Evolutionary conservation across 2,888 invertebrate species (phyloP), one percentile per base, ranked within the genome.

Genomic region (Diachrysia chrysitis): DNA sequence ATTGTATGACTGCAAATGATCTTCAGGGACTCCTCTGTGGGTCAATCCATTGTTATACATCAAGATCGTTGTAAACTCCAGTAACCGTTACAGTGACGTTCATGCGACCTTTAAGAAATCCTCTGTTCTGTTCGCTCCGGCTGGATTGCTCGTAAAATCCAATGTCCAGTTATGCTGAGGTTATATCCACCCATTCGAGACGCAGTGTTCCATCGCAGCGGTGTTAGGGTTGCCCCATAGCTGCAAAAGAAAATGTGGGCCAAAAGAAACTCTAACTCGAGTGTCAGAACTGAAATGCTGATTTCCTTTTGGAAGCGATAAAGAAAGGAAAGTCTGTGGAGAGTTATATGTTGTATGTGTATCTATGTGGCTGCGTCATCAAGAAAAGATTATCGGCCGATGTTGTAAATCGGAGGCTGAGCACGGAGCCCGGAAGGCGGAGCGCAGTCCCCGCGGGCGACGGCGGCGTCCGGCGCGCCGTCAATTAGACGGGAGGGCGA

Each of bases 301-400:
- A 79, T 78, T 81, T 69, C 69, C 67, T 79, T 57, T 17, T 70
- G 69, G 65, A 71, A 78, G 68, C 37, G 76, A 71, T 81, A 79
- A 79, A 77, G 72, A 71, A 72, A 73, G 68, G 60, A 66, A 63
- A 63, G 53, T 69, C 55, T 68, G 51, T 48, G 29, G 64, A 66
- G 60, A 57, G 55, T 68, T 12, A 19, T 48, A 48, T 42, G 42
- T 42, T 57, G 56, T 69, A 51, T 59, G 66, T 73, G 53, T 81
- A 71, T 79, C 63, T 82, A 73, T 67, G 66, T 79, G 80, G 78
- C 78, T 76, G 78, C 84, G 92, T 92, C 93, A 93, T 93, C 93
- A 92, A 92, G 93, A 93, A 93, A 93, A 94, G 93, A 94, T 94
- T 94, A 94, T 93, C 93, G 90, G 91, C 76, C 85, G 88, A 89